Evolutionary conservation across 2,888 invertebrate species (phyloP), one percentile per base, ranked within the genome.

Genomic region (Mongoloraphidia duomilia): DNA sequence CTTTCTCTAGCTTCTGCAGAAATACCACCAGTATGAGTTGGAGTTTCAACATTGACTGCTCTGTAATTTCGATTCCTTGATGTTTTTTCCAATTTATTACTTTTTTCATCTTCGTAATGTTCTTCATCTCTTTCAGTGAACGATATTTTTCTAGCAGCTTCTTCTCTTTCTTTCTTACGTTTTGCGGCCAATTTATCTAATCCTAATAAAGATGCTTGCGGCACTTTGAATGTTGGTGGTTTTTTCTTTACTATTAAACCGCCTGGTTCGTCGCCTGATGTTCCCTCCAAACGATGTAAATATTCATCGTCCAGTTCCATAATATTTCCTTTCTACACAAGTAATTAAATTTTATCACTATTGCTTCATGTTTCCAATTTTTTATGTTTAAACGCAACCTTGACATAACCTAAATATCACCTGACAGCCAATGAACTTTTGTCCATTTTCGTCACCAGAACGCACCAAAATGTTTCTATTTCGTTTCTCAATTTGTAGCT

Each of bases 21-120:
- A 17, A 95, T 84, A 6, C 95, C 95, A 5, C 94, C 95, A 0
- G 94, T 92, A 61, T 95, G 82, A 0, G 94, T 88, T 0, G 96
- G 96, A 0, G 95, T 95, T 69, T 96, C 95, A 59, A 84, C 84
- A 58, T 82, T 78, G 10, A 82, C 75, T 44, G 79, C 74, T 44
- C 95, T 77, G 61, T 93, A 88, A 63, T 87, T 82, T 43, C 86
- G 73, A 47, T 62, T 63, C 44, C 61, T 66, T 9, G 55, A 54
- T 8, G 55, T 55, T 52, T 66, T 69, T 33, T 56, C 53, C 36
- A 13, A 48, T 52, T 54, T 65, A n/a, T 60, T 63, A 9, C 57
- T 60, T 9, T 61, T 63, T 8, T 66, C 68, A 26, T 64, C 66
- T 13, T 69, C 70, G 12, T 53, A 53, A 9, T 39, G 49, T 17